These are phyloP conservation scores for Rhodophaea formosa DNA, from an alignment of 2,888 invertebrate genomes.

Conservation along the genomic window DNA sequence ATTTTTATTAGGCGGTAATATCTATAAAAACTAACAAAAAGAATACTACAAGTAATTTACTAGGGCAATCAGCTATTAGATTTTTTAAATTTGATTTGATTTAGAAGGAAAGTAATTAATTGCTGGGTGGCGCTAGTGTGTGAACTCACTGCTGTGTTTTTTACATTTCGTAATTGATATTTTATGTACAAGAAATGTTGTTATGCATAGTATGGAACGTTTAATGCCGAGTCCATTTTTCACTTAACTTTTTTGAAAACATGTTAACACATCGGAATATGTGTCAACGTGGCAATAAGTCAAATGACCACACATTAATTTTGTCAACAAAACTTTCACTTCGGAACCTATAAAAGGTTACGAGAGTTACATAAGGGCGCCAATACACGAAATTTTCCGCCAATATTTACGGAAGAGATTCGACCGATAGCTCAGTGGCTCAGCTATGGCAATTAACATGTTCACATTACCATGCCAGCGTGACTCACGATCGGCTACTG, in stretches of 20 bases:
- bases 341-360: constrained; percentile 26
- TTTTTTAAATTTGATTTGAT: too few species aligned
- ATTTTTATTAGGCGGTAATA: too few species aligned
- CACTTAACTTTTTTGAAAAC: constrained; percentile 17
- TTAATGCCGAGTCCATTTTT: too few species aligned
- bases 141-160: too few species aligned
- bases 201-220: too few species aligned
- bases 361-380: constrained; percentile 26
- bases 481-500: constrained; percentile 59
- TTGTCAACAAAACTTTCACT: constrained; percentile 16
- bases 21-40: too few species aligned
- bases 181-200: too few species aligned
- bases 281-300: not conserved
- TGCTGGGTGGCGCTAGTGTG: too few species aligned
- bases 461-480: constrained; percentile 46
- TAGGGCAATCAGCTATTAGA: too few species aligned
- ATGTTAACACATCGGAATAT: constrained; percentile 36
- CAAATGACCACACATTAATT: constrained; percentile 41
- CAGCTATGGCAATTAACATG: constrained; percentile 58
- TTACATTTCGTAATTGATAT: too few species aligned
- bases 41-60: too few species aligned
- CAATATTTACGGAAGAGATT: constrained; percentile 30
- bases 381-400: constrained; percentile 20
- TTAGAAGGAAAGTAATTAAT: too few species aligned
- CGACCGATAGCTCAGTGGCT: constrained; percentile 26